phyloP scores from a whole-genome alignment of 1,140 invertebrate species.

The Drosophila tsacasi region DNA sequence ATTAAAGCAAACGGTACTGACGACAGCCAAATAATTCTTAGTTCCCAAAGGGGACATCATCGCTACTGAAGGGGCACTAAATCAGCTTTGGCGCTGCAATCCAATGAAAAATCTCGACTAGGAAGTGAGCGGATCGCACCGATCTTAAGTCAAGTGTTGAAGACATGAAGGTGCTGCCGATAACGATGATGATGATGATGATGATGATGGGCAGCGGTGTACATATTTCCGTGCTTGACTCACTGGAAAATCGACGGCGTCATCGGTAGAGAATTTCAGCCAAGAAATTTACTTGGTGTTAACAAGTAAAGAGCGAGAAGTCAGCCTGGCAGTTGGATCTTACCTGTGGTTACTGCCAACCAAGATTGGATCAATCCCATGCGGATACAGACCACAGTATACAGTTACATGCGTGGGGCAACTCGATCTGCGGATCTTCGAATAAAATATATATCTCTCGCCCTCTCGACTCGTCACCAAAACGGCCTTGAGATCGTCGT shows the following conservation, averaged over 20 bases:
- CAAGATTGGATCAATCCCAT: slow-evolving; percentile 19
- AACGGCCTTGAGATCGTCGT: slow-evolving; percentile 34
- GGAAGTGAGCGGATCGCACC: slow-evolving; percentile 31
- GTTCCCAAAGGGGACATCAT: background rate
- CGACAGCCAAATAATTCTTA: slow-evolving; percentile 35
- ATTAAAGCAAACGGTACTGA: slow-evolving; percentile 46
- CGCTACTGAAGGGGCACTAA: slow-evolving; percentile 19
- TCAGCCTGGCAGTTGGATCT: background rate
- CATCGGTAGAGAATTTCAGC: slow-evolving; percentile 22
- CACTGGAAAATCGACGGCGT: slow-evolving; percentile 29
- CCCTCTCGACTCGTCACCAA: slow-evolving; percentile 29
- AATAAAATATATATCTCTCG: slow-evolving; percentile 13
- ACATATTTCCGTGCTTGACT: slow-evolving; percentile 43
- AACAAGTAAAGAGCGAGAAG: slow-evolving; percentile 3
- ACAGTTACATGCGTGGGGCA: slow-evolving; percentile 51
- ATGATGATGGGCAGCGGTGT: background rate
- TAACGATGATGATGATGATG: background rate
- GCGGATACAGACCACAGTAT: slow-evolving; percentile 32
- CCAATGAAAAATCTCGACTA: slow-evolving; percentile 25
- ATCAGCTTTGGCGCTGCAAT: slow-evolving; percentile 10
- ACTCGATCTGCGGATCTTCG: background rate
- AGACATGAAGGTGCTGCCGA: slow-evolving; percentile 5
- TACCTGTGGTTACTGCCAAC: slow-evolving; percentile 5
- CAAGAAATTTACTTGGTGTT: slow-evolving; percentile 23
- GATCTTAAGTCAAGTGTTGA: slow-evolving; percentile 21